Percentiles rank a stretch among this genome's conserved stretches.
These are phyloP conservation scores for Pelmatolapia mariae DNA, from an alignment of 2,113 vertebrate species.

Conservation along the genomic window DNA sequence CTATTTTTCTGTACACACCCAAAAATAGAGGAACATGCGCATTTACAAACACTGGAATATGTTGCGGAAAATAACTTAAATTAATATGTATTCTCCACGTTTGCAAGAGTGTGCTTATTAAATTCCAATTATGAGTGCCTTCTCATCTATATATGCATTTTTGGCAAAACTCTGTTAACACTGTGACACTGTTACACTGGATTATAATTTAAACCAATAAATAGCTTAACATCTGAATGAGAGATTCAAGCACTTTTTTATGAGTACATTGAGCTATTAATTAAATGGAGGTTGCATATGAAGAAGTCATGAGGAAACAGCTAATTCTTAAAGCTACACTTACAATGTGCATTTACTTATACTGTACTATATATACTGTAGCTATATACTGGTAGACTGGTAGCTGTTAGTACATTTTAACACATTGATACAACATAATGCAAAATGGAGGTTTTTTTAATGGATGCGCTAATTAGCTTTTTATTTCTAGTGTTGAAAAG, in stretches of 20 bases:
- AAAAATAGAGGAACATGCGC: background rate
- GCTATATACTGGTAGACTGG: background rate
- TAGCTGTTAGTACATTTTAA: background rate
- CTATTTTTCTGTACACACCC: background rate
- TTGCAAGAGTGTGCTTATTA: background rate
- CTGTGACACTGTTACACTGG: background rate
- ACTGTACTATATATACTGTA: background rate
- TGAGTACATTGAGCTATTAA: constrained; percentile 46
- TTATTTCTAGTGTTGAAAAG: constrained; percentile 7
- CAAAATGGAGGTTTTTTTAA: constrained; percentile 9
- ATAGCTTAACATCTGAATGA: background rate
- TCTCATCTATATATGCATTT: constrained; percentile 5
- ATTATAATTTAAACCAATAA: constrained; percentile 23
- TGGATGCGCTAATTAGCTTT: constrained; percentile 16
- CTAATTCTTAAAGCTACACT: background rate
- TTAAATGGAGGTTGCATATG: background rate
- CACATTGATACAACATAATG: constrained; percentile 13
- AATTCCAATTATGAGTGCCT: constrained; percentile 1
- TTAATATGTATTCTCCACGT: background rate
- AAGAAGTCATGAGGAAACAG: background rate
- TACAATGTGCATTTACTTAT: background rate
- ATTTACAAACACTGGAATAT: background rate
- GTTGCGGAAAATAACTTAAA: background rate
- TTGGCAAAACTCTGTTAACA: constrained; percentile 19
- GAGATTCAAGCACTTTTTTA: background rate